phyloP scores from a whole-genome alignment of 2,113 vertebrate species.

The Micronycteris hirsuta region DNA sequence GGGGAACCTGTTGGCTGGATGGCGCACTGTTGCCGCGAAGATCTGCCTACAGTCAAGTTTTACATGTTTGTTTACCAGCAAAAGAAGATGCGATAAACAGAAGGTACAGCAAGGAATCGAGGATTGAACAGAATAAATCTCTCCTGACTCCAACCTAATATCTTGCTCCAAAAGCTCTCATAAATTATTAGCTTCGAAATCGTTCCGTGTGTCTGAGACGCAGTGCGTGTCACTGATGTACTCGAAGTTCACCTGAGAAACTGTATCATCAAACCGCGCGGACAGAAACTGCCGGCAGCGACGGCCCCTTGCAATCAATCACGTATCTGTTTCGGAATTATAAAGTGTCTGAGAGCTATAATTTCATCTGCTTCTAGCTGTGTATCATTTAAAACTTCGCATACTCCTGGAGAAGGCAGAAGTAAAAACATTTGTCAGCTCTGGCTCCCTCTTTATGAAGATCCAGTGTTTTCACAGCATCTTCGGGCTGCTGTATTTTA shows the following conservation, averaged over 20 bases:
- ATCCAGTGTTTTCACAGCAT: slow-evolving; percentile 28
- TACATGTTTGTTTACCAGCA: slow-evolving; percentile 71
- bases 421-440: slow-evolving; percentile 70
- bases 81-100: slow-evolving; percentile 71
- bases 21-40: neutral
- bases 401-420: slow-evolving; percentile 67
- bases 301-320: slow-evolving; percentile 80
- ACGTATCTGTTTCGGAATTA: slow-evolving; percentile 79
- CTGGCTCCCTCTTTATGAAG: slow-evolving; percentile 37
- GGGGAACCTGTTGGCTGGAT: slow-evolving; percentile 8
- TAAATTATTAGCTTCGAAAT: slow-evolving; percentile 83
- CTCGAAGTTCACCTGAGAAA: slow-evolving; percentile 82
- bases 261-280: slow-evolving; percentile 77
- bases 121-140: slow-evolving; percentile 74
- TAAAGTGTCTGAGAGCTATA: slow-evolving; percentile 80
- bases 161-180: slow-evolving; percentile 79
- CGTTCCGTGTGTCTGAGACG: slow-evolving; percentile 75
- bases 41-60: slow-evolving; percentile 35
- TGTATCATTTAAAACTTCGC: slow-evolving; percentile 79
- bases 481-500: slow-evolving; percentile 33
- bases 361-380: slow-evolving; percentile 79
- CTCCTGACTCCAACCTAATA: slow-evolving; percentile 78
- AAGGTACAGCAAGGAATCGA: slow-evolving; percentile 48
- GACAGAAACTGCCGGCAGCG: slow-evolving; percentile 79
- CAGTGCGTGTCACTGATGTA: slow-evolving; percentile 74